These are phyloP conservation scores for Oceanodroma tethys DNA, from an alignment of 2,113 vertebrate species.

Conservation along the genomic window DNA sequence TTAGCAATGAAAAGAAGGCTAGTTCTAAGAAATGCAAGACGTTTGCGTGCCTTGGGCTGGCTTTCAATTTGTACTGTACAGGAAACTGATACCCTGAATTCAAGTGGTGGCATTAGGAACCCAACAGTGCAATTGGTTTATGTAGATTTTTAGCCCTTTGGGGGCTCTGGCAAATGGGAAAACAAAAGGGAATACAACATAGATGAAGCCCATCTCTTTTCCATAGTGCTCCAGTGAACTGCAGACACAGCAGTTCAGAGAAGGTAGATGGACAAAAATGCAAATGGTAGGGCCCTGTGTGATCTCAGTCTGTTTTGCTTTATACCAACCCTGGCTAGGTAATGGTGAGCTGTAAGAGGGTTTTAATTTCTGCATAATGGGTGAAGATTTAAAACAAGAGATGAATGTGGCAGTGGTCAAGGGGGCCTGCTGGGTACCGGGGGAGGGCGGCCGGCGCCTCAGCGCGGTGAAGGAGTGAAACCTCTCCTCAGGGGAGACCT, in stretches of 20 bases:
- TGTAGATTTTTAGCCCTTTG: not conserved
- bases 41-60: not conserved
- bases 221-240: not conserved
- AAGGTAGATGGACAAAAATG: not conserved
- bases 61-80: not conserved
- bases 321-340: not conserved
- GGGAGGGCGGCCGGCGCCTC: not conserved
- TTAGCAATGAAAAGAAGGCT: not conserved
- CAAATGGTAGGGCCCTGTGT: accelerated
- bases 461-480: not conserved
- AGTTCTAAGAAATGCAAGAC: not conserved
- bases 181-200: not conserved
- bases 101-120: not conserved
- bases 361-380: not conserved
- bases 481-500: not conserved
- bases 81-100: not conserved
- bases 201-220: not conserved
- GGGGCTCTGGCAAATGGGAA: not conserved
- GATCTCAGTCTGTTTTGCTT: not conserved
- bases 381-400: not conserved
- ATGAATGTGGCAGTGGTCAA: accelerated
- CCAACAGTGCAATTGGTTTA: not conserved
- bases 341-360: not conserved
- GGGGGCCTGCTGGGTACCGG: not conserved
- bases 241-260: not conserved